Conservation (phyloP, 2,797 vertebrate genomes). For the Mycteria americana region DNA sequence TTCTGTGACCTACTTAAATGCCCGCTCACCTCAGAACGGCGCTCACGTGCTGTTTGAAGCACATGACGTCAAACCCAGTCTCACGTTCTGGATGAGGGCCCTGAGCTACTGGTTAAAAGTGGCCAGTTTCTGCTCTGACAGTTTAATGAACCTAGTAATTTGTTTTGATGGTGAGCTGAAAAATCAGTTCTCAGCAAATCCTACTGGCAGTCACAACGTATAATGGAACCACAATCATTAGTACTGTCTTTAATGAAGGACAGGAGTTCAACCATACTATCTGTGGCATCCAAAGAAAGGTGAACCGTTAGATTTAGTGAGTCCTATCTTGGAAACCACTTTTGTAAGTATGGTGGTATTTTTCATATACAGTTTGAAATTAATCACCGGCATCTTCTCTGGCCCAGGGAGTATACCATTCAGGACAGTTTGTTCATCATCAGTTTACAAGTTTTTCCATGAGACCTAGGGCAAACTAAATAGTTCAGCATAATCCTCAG, state of each 20-base stretch:
- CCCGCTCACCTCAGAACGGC: fast-evolving
- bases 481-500: neutral
- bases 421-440: neutral
- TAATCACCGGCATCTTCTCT: neutral
- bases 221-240: neutral
- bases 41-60: neutral
- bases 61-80: fast-evolving
- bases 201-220: neutral
- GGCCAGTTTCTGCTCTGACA: neutral
- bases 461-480: neutral
- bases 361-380: neutral
- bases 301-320: neutral
- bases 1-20: neutral
- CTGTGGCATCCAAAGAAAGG: neutral
- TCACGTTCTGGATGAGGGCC: neutral
- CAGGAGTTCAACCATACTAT: neutral
- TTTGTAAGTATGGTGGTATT: neutral
- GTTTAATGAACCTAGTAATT: neutral
- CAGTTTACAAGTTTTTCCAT: neutral
- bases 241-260: neutral
- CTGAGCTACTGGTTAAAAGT: neutral
- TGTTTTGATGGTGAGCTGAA: neutral
- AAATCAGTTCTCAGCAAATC: neutral
- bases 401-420: neutral
- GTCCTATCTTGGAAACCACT: neutral